Percentiles rank a stretch among this genome's conserved stretches.
Evolutionary conservation across 1,140 invertebrate genomes (phyloP).

Genomic region (Coenobita brevimanus): DNA sequence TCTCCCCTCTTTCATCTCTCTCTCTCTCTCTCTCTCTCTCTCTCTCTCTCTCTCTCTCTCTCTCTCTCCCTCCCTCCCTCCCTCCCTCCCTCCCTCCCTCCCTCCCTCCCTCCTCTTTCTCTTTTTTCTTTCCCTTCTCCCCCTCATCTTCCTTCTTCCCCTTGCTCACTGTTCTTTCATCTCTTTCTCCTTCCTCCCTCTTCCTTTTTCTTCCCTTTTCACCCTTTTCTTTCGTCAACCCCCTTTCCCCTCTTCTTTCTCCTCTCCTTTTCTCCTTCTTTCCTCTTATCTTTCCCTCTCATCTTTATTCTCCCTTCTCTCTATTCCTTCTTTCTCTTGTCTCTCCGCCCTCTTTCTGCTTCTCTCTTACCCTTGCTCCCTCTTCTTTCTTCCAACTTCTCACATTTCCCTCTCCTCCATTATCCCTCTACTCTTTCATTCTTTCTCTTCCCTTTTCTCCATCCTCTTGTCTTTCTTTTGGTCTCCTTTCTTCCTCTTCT

Average conservation of each 20-base stretch:
- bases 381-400: not conserved
- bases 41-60: not conserved
- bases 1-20: constrained; percentile 28
- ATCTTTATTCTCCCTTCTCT: no score
- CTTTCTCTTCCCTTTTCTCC: not conserved
- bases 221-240: not conserved
- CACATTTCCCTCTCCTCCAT: not conserved
- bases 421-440: not conserved
- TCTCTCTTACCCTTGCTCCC: not conserved
- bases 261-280: no score
- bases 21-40: constrained; percentile 7
- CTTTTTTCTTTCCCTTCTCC: not conserved
- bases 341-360: no score
- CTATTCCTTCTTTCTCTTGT: no score
- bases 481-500: no score
- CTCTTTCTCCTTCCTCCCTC: not conserved
- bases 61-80: no score
- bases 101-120: no score
- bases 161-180: no score
- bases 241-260: no score
- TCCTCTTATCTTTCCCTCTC: no score
- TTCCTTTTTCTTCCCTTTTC: no score
- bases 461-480: not conserved
- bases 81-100: not conserved
- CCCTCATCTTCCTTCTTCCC: not conserved